These are phyloP conservation scores for Drosophila nr. fundita DNA, from an alignment of 2,888 invertebrate genomes.

Conservation along the genomic window DNA sequence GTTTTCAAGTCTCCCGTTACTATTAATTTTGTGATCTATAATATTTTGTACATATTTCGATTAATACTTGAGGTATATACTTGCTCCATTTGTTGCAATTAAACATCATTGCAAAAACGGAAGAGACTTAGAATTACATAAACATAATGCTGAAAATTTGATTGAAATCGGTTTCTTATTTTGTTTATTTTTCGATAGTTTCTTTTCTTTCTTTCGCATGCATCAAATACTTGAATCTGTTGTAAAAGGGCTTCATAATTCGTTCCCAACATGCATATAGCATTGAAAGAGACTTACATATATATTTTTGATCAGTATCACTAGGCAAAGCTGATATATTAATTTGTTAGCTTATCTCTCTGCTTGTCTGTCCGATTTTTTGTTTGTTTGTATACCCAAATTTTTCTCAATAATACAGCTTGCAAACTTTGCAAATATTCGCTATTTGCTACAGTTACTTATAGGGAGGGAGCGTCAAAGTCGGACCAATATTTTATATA, in stretches of 20 bases:
- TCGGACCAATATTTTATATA: neutral
- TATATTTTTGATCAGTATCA: neutral
- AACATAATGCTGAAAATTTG: neutral
- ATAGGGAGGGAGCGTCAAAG: neutral
- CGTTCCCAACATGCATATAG: neutral
- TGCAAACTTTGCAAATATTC: neutral
- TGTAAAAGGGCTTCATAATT: neutral
- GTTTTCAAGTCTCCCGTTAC: neutral
- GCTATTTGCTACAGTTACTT: rapidly evolving
- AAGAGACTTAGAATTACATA: neutral
- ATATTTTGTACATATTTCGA: neutral
- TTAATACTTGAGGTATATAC: neutral
- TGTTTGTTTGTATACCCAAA: neutral
- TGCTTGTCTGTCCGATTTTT: neutral
- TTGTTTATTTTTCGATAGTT: neutral
- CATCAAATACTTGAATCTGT: neutral
- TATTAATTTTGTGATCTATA: neutral
- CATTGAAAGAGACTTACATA: neutral
- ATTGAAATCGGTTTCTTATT: neutral
- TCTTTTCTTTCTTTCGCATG: neutral
- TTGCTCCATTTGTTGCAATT: neutral
- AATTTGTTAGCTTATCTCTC: too few relatives aligned
- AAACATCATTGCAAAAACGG: neutral
- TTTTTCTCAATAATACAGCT: neutral
- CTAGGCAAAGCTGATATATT: neutral